Conservation (phyloP, 2,888 invertebrate genomes). For the Cetonia aurata region DNA sequence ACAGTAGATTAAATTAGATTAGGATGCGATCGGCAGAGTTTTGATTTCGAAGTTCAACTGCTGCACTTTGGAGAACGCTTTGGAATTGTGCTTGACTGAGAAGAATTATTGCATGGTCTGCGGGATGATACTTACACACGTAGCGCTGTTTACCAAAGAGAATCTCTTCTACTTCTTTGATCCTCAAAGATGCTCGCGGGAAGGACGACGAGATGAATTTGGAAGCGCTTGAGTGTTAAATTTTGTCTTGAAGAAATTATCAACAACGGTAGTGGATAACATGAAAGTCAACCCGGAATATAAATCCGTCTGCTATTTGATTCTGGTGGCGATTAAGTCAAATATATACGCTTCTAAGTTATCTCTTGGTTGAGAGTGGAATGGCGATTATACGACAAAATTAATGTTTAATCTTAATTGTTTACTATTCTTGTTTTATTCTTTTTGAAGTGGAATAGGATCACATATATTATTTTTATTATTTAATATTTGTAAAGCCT, state of each 20-base stretch:
- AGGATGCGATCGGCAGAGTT: conserved; percentile 60
- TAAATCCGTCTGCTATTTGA: conserved; percentile 48
- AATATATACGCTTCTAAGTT: too few relatives aligned
- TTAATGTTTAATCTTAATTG: too few relatives aligned
- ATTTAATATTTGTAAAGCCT: too few relatives aligned
- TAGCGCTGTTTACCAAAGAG: conserved; percentile 70
- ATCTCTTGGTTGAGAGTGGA: too few relatives aligned
- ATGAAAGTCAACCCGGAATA: conserved; percentile 37
- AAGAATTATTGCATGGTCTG: conserved; percentile 71
- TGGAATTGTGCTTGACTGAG: conserved; percentile 72
- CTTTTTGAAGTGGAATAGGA: too few relatives aligned
- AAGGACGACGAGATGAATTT: conserved; percentile 63
- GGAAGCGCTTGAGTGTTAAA: conserved; percentile 52
- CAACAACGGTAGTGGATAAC: conserved; percentile 59
- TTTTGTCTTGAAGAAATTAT: conserved; percentile 56
- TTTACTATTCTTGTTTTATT: too few relatives aligned
- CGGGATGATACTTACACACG: conserved; percentile 67
- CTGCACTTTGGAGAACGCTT: conserved; percentile 58
- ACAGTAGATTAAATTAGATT: too few relatives aligned
- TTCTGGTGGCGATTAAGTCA: conserved; percentile 50
- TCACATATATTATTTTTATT: too few relatives aligned
- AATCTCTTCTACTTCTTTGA: conserved; percentile 74
- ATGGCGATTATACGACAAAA: too few relatives aligned
- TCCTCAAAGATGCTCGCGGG: conserved; percentile 70
- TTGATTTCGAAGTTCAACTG: conserved; percentile 53